These are phyloP conservation scores for Coenobita brevimanus DNA, from an alignment of 1,140 invertebrate species.

Conservation along the genomic window DNA sequence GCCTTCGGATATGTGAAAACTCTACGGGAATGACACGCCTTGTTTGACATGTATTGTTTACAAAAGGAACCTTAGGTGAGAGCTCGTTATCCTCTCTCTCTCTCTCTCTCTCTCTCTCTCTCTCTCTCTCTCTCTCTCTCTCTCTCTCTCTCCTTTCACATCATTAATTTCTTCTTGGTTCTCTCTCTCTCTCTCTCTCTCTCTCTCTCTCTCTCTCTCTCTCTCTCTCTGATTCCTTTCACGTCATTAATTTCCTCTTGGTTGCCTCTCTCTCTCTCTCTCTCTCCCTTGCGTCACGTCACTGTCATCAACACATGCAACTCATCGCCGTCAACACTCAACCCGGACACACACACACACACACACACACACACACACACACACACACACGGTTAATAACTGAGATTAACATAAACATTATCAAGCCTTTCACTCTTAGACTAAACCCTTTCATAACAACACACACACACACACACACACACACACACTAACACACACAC, in stretches of 20 bases:
- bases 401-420: too few species aligned
- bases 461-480: background rate
- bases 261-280: too few species aligned
- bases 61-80: too few species aligned
- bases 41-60: too few species aligned
- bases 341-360: background rate
- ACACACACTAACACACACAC: too few species aligned
- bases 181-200: too few species aligned
- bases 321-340: too few species aligned
- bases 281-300: too few species aligned
- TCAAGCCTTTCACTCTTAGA: background rate
- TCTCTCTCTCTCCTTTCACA: background rate
- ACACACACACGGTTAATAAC: background rate
- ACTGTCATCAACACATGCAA: too few species aligned
- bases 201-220: background rate
- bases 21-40: too few species aligned
- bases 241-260: background rate
- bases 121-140: background rate
- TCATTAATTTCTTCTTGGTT: background rate
- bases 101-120: background rate
- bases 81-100: too few species aligned
- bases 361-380: background rate
- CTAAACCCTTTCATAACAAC: background rate
- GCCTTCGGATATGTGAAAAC: too few species aligned
- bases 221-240: background rate